Evolutionary conservation across 1,140 invertebrate species (phyloP).

Genomic region (Pemphigus obesinymphae): DNA sequence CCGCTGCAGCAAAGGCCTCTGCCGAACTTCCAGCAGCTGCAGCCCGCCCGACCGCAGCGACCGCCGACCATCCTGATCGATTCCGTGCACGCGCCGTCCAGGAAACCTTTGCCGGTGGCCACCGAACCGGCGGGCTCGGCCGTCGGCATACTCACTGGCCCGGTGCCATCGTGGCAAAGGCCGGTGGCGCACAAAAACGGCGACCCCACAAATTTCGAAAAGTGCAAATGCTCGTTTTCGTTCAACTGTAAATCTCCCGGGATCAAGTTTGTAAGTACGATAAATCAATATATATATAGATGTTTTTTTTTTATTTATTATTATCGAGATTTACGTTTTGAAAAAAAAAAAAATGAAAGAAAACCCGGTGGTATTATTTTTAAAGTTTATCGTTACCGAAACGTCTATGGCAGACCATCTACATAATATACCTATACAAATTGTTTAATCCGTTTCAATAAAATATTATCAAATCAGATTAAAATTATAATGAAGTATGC

Average conservation of each 20-base stretch:
- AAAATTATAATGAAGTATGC: neutral
- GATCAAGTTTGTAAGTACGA: constrained; percentile 55
- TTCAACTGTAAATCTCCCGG: constrained; percentile 57
- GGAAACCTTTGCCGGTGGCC: neutral
- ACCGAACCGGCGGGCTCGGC: constrained; percentile 32
- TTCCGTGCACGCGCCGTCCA: neutral
- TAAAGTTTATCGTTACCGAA: neutral
- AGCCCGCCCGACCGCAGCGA: neutral
- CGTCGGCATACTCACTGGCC: constrained; percentile 50
- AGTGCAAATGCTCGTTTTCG: constrained; percentile 56
- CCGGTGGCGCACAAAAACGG: constrained; percentile 50
- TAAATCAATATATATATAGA: neutral
- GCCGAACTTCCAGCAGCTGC: neutral
- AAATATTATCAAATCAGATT: neutral
- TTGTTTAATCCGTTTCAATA: too few species aligned
- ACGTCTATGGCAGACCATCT: neutral
- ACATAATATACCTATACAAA: too few species aligned
- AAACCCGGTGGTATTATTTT: neutral
- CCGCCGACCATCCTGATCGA: neutral
- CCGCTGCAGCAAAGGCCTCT: neutral
- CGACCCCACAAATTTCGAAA: constrained; percentile 51
- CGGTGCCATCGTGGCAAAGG: constrained; percentile 53
- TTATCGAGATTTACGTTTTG: neutral
- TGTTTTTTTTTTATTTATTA: neutral
- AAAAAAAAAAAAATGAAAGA: neutral